Conservation (phyloP, 2,797 vertebrate species). For the Ataeniobius toweri region DNA sequence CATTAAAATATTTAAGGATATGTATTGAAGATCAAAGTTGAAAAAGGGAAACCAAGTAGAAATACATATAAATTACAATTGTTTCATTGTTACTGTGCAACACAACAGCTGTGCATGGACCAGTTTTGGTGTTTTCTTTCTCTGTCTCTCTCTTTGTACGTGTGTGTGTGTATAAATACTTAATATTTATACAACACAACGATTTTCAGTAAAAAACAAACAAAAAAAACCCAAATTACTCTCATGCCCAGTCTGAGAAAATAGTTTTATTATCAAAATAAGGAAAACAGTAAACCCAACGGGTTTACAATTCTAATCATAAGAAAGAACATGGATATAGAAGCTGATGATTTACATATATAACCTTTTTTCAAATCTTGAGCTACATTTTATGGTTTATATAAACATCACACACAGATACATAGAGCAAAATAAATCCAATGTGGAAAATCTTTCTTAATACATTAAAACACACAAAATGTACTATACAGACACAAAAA, state of each 20-base stretch:
- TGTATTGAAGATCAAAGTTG: neutral
- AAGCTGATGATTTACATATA: constrained; percentile 40
- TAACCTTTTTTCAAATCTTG: neutral
- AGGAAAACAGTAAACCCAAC: constrained; percentile 49
- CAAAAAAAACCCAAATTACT: constrained; percentile 1
- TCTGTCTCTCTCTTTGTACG: neutral
- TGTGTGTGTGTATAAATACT: neutral
- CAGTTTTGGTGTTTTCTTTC: neutral
- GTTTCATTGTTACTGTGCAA: too few species aligned
- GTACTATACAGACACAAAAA: constrained; percentile 48
- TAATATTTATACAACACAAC: neutral
- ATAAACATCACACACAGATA: constrained; percentile 18
- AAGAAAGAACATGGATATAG: constrained; percentile 27
- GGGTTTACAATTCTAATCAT: constrained; percentile 58
- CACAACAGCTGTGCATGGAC: too few species aligned
- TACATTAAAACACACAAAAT: constrained; percentile 40
- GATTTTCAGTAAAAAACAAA: neutral
- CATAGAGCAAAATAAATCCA: neutral
- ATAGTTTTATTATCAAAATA: constrained; percentile 75
- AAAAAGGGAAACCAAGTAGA: neutral
- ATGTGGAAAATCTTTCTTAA: constrained; percentile 43
- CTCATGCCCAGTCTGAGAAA: constrained; percentile 63
- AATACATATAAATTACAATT: neutral
- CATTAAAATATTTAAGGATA: neutral
- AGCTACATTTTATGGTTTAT: neutral